Evolutionary conservation across 1,140 invertebrate species (phyloP).

Genomic region (Drosophila virilis): DNA sequence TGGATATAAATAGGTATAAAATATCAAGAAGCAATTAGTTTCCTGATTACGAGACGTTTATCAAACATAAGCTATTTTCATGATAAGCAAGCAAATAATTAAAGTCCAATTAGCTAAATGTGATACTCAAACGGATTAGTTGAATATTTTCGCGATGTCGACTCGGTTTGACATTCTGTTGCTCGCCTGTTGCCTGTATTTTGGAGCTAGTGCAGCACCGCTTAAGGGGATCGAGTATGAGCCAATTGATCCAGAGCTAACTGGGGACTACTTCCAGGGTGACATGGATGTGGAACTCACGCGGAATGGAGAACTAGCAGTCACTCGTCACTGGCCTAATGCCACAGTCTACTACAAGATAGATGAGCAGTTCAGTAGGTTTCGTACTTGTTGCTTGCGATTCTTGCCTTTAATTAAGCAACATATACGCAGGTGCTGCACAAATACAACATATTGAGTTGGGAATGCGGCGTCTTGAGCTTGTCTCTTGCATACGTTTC

Average conservation of each 20-base stretch:
- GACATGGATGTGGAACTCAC: conserved; percentile 56
- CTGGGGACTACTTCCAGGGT: conserved; percentile 64
- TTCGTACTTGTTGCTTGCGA: neutral
- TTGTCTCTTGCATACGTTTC: conserved; percentile 71
- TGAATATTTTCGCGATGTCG: conserved; percentile 36
- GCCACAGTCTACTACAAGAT: conserved; percentile 83
- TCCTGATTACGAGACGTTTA: neutral
- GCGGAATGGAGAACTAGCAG: conserved; percentile 38
- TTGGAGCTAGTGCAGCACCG: conserved; percentile 31
- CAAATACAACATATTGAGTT: conserved; percentile 51
- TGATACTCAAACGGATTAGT: conserved; percentile 32
- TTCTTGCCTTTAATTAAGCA: neutral
- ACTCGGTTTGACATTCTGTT: conserved; percentile 19
- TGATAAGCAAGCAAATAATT: conserved; percentile 29
- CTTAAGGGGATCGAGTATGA: neutral
- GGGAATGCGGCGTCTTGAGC: conserved; percentile 78
- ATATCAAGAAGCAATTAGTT: conserved; percentile 1
- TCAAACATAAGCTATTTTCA: neutral
- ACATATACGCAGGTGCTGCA: conserved; percentile 1
- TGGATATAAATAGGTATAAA: neutral
- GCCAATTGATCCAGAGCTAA: conserved; percentile 58
- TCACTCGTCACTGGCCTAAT: conserved; percentile 55
- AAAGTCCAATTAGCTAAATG: conserved; percentile 23
- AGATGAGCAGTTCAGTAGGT: conserved; percentile 65
- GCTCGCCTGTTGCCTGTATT: conserved; percentile 20